These are phyloP conservation scores for Accipiter cooperii DNA, from an alignment of 2,113 vertebrate genomes.

Conservation along the genomic window DNA sequence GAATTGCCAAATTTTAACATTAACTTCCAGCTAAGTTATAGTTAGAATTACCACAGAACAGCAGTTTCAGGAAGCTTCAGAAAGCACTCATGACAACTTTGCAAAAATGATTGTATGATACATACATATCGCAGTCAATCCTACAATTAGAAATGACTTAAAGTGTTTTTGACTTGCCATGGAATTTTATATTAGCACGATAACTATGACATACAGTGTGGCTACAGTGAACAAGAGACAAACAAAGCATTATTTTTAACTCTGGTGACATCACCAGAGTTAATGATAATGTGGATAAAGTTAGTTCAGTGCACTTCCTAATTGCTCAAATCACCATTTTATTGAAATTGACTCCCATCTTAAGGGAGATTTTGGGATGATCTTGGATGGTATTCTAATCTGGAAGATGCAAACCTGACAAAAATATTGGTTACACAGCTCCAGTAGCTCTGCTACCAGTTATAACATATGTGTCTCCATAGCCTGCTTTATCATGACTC, in stretches of 20 bases:
- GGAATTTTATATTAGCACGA: neutral
- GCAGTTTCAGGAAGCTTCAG: neutral
- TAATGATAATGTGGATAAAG: neutral
- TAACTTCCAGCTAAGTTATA: neutral
- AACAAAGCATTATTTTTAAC: neutral
- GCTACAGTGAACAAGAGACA: neutral
- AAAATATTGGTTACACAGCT: neutral
- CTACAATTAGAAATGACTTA: neutral
- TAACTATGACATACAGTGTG: neutral
- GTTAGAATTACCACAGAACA: neutral
- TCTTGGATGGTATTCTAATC: neutral
- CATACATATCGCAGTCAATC: neutral
- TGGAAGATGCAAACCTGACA: neutral
- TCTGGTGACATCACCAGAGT: neutral
- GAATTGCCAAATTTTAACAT: neutral
- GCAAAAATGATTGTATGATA: neutral
- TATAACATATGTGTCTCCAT: rapidly evolving
- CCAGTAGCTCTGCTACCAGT: neutral
- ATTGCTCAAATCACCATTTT: neutral
- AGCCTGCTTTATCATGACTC: neutral
- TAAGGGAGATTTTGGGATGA: neutral
- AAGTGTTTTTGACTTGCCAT: neutral
- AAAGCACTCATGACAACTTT: neutral
- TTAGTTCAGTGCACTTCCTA: neutral
- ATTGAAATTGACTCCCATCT: neutral